Percentiles rank a stretch among this genome's conserved stretches.
phyloP scores from a whole-genome alignment of 1,140 invertebrate genomes.

The Aleiodes sp. region DNA sequence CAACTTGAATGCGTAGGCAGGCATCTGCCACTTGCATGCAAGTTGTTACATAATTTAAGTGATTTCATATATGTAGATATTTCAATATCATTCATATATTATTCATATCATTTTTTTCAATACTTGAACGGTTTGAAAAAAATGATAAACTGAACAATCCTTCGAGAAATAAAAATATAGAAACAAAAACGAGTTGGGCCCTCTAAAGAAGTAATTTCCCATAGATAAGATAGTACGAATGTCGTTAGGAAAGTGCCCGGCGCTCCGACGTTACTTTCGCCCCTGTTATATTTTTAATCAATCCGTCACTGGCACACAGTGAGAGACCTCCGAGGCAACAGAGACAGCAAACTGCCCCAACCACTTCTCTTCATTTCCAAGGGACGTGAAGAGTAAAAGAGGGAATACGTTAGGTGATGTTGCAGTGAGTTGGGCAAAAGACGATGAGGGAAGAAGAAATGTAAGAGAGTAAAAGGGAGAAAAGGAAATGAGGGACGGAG shows the following conservation, averaged over 20 bases:
- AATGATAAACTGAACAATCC: too few species aligned
- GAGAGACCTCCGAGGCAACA: too few species aligned
- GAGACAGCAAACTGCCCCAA: too few species aligned
- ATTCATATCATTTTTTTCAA: too few species aligned
- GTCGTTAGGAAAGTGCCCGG: neutral
- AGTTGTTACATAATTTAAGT: neutral
- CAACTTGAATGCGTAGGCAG: slow-evolving; percentile 12
- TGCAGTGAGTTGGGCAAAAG: slow-evolving; percentile 1
- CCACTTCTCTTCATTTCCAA: neutral
- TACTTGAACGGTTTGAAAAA: too few species aligned
- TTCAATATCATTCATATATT: too few species aligned
- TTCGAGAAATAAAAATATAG: too few species aligned
- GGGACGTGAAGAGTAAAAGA: slow-evolving; percentile 3
- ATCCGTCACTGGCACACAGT: slow-evolving; percentile 60
- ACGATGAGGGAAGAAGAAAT: slow-evolving; percentile 7
- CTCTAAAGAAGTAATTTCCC: neutral
- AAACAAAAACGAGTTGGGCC: too few species aligned
- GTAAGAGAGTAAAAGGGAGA: neutral
- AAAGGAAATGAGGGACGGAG: neutral
- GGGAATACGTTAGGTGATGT: neutral
- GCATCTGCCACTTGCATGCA: neutral
- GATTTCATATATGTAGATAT: slow-evolving; percentile 10
- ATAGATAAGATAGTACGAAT: neutral
- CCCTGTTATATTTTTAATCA: slow-evolving; percentile 66
- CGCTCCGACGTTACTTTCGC: slow-evolving; percentile 58